A percentile compares a stretch with the other conserved stretches of the same genome.
phyloP scores from a whole-genome alignment of 2,113 vertebrate species.

The Neolamprologus kungweensis region DNA sequence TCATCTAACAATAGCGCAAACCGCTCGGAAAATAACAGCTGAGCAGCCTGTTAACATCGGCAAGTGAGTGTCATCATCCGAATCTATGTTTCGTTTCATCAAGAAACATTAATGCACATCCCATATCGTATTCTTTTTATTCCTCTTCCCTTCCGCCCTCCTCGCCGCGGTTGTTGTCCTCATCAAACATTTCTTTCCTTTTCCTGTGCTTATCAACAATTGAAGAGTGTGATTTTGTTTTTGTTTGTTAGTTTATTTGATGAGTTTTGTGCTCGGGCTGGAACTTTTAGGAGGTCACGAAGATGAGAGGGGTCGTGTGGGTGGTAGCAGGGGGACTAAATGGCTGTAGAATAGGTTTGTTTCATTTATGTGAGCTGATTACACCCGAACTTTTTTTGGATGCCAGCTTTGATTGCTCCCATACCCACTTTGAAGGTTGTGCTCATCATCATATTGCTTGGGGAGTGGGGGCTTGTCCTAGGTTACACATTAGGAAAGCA shows the following conservation, averaged over 20 bases:
- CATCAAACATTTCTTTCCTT: constrained; percentile 3
- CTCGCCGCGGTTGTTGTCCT: not conserved
- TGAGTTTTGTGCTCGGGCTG: not conserved
- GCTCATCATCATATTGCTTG: not conserved
- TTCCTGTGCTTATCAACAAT: constrained; percentile 34
- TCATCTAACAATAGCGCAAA: constrained; percentile 11
- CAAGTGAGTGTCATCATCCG: constrained; percentile 24
- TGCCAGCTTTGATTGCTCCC: constrained; percentile 9
- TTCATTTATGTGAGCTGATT: constrained; percentile 33
- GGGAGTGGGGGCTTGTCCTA: not conserved
- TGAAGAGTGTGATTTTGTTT: constrained; percentile 25
- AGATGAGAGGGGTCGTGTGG: not conserved
- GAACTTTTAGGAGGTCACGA: not conserved
- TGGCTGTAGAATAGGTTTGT: not conserved
- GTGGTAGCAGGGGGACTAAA: not conserved
- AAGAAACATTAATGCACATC: constrained; percentile 14
- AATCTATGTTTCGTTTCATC: constrained; percentile 29
- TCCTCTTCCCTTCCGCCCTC: constrained; percentile 10
- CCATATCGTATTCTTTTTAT: constrained; percentile 45
- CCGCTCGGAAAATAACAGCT: not conserved
- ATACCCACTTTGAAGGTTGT: not conserved
- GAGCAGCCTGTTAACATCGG: constrained; percentile 19
- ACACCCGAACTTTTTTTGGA: not conserved
- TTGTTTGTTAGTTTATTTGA: constrained; percentile 26
- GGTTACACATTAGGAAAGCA: constrained; percentile 37